Evolutionary conservation across 2,113 vertebrate genomes (phyloP).

Genomic region (Melanerpes aurifrons): DNA sequence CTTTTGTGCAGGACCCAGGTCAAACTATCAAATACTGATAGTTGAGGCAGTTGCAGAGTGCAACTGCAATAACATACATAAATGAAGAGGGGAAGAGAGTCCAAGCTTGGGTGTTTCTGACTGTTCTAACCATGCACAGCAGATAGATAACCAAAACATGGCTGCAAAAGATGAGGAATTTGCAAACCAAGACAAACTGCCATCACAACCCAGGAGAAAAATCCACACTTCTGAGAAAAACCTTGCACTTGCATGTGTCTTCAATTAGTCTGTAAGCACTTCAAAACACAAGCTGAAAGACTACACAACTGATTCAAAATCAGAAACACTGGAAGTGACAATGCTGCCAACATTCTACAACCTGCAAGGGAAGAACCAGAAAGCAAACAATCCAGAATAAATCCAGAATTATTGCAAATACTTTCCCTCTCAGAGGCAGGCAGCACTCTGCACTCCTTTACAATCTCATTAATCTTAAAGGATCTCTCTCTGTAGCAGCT

Average conservation of each 20-base stretch:
- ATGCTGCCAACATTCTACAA: background rate
- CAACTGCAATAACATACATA: background rate
- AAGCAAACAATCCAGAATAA: background rate
- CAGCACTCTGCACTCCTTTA: background rate
- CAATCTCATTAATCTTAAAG: conserved; percentile 34
- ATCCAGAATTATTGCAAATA: background rate
- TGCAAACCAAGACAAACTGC: background rate
- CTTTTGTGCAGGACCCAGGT: background rate
- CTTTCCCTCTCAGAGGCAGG: background rate
- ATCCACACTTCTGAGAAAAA: background rate
- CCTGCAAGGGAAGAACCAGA: background rate
- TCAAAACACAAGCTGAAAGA: background rate
- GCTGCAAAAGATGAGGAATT: background rate
- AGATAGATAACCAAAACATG: background rate
- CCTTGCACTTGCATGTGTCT: background rate
- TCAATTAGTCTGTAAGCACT: background rate
- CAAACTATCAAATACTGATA: background rate
- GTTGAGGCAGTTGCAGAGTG: background rate
- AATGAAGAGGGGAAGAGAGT: rapidly evolving
- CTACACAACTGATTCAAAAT: background rate
- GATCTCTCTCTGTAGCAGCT: conserved; percentile 1
- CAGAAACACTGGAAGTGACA: background rate
- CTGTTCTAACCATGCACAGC: background rate
- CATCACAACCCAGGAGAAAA: background rate
- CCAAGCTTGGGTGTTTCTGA: background rate